A percentile compares a stretch with the other conserved stretches of the same genome.
Evolutionary conservation across 2,888 invertebrate species (phyloP).

Genomic region (Platerodrilus igneus): DNA sequence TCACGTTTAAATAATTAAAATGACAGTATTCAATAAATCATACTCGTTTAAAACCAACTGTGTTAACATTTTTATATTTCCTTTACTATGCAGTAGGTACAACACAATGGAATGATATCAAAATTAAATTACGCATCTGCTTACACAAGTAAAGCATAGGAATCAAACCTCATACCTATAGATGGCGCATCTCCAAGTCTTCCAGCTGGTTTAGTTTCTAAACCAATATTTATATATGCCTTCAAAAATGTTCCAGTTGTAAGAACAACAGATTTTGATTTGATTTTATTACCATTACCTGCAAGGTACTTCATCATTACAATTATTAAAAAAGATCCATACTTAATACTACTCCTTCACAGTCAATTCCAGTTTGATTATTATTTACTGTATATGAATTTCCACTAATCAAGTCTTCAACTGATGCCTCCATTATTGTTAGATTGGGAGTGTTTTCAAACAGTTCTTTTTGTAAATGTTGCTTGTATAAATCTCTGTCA

Average conservation of each 20-base stretch:
- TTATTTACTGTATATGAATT: slow-evolving; percentile 34
- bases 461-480: slow-evolving; percentile 67
- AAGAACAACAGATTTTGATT: slow-evolving; percentile 65
- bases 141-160: not conserved
- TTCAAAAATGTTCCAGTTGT: slow-evolving; percentile 87
- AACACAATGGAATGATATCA: no score
- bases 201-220: slow-evolving; percentile 71
- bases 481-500: slow-evolving; percentile 74
- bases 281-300: slow-evolving; percentile 57
- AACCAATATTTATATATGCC: slow-evolving; percentile 78
- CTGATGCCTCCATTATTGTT: slow-evolving; percentile 63
- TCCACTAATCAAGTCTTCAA: slow-evolving; percentile 71
- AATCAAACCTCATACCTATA: slow-evolving; percentile 50
- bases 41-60: no score
- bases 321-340: slow-evolving; percentile 25
- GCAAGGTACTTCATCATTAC: no score
- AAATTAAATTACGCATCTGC: not conserved
- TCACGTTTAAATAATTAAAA: no score
- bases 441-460: slow-evolving; percentile 59
- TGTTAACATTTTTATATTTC: no score
- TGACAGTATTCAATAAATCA: no score
- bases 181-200: slow-evolving; percentile 75
- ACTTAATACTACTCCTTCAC: slow-evolving; percentile 54
- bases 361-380: slow-evolving; percentile 37
- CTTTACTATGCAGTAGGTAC: not conserved